These are phyloP conservation scores for Malacoctenus gilli DNA, from an alignment of 2,797 vertebrate species.

Conservation along the genomic window DNA sequence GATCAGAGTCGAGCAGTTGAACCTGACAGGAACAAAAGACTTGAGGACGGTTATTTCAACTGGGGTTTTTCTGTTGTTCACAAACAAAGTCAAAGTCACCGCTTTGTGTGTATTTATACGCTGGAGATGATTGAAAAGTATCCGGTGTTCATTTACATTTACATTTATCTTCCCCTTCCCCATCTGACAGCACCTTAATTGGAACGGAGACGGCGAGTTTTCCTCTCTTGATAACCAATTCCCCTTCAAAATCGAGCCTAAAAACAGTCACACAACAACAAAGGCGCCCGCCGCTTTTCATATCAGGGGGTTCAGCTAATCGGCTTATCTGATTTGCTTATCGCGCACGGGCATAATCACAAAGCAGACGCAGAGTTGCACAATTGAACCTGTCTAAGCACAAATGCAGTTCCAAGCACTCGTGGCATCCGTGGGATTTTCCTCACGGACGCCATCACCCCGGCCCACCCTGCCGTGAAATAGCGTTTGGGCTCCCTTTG, in stretches of 20 bases:
- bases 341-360: conserved; percentile 42
- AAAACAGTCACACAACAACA: conserved; percentile 24
- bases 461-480: conserved; percentile 19
- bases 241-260: conserved; percentile 23
- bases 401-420: conserved; percentile 27
- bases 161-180: not conserved
- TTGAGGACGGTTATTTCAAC: conserved; percentile 7
- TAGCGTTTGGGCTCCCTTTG: conserved; percentile 20
- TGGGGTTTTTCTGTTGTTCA: conserved; percentile 12
- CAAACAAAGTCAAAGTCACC: conserved; percentile 3
- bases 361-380: conserved; percentile 51
- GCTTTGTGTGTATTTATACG: conserved; percentile 8
- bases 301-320: conserved; percentile 55
- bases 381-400: conserved; percentile 51
- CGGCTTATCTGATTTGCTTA: conserved; percentile 65
- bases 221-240: conserved; percentile 29
- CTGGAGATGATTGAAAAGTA: conserved; percentile 7
- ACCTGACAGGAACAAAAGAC: conserved; percentile 29
- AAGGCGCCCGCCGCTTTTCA: conserved; percentile 34
- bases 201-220: conserved; percentile 11
- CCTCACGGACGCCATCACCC: conserved; percentile 8
- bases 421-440: conserved; percentile 28
- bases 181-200: conserved; percentile 31
- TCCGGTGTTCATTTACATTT: conserved; percentile 9
- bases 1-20: conserved; percentile 37